A percentile compares a stretch with the other conserved stretches of the same genome.
phyloP scores from a whole-genome alignment of 2,888 invertebrate species.

The Sphaeridia pumilis region DNA sequence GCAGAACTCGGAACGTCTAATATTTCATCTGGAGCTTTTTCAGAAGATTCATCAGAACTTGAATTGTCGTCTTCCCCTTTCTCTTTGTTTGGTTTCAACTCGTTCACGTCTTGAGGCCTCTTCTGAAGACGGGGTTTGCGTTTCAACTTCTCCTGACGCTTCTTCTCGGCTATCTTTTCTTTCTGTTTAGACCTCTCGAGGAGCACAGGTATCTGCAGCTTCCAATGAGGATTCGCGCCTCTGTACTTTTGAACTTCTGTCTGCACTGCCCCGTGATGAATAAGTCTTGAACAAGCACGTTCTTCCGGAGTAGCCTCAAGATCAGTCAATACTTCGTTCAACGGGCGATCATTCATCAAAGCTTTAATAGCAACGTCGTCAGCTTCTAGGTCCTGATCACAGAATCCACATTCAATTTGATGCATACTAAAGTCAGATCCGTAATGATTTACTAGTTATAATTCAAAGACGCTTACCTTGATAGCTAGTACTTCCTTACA shows the following conservation, averaged over 20 bases:
- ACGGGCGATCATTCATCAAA: slow-evolving; percentile 16
- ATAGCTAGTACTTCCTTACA: slow-evolving; percentile 25
- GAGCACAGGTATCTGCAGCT: slow-evolving; percentile 32
- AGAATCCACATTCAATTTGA: not conserved
- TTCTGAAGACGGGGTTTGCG: not conserved
- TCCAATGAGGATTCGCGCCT: slow-evolving; percentile 31
- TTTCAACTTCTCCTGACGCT: slow-evolving; percentile 12
- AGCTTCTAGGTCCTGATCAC: slow-evolving; percentile 24
- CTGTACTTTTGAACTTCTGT: slow-evolving; percentile 24
- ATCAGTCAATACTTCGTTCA: slow-evolving; percentile 19
- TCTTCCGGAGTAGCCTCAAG: slow-evolving; percentile 14
- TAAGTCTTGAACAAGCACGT: slow-evolving; percentile 22
- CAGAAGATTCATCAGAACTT: slow-evolving; percentile 1
- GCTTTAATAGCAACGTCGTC: slow-evolving; percentile 25
- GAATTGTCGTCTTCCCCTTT: not conserved
- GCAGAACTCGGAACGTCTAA: too few species aligned
- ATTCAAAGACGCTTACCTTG: slow-evolving; percentile 20
- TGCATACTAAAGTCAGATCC: not conserved
- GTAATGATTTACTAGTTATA: not conserved
- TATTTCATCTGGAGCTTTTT: too few species aligned
- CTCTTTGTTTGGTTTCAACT: too few species aligned
- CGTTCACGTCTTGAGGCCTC: not conserved
- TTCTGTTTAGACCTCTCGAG: slow-evolving; percentile 24
- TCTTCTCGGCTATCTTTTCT: slow-evolving; percentile 16
- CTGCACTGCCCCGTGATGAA: slow-evolving; percentile 20